Conservation (phyloP, 1,140 invertebrate species). For the Drosophila insularis region DNA sequence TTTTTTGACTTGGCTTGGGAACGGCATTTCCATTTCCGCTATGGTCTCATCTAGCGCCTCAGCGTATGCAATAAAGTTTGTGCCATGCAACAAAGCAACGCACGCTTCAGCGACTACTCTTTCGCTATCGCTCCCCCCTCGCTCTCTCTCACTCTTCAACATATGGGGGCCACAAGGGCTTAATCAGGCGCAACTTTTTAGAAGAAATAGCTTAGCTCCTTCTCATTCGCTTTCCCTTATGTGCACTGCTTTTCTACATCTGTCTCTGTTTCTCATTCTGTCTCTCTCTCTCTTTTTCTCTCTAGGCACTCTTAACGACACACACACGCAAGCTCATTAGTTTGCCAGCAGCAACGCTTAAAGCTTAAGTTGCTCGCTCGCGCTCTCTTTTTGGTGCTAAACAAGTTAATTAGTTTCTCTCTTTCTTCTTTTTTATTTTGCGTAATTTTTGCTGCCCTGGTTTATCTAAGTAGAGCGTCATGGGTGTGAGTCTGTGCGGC, state of each 20-base stretch:
- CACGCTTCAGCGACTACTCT: conserved; percentile 5
- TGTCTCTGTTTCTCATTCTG: not conserved
- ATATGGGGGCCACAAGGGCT: conserved; percentile 43
- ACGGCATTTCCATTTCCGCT: conserved; percentile 62
- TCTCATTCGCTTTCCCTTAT: not conserved
- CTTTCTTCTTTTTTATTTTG: conserved; percentile 46
- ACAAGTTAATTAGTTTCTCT: conserved; percentile 78
- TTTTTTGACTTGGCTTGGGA: conserved; percentile 25
- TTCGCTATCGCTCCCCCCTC: conserved; percentile 1
- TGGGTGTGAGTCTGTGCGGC: conserved; percentile 27
- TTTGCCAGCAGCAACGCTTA: conserved; percentile 54
- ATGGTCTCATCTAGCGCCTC: conserved; percentile 59
- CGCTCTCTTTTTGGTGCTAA: conserved; percentile 64
- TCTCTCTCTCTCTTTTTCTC: not conserved
- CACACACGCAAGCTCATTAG: conserved; percentile 53
- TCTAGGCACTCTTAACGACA: conserved; percentile 29
- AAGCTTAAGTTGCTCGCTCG: conserved; percentile 44
- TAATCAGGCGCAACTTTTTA: conserved; percentile 58
- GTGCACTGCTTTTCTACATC: no score
- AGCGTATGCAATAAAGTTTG: conserved; percentile 69
- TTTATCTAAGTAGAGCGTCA: conserved; percentile 12
- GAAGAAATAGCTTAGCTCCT: conserved; percentile 34
- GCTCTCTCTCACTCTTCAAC: not conserved
- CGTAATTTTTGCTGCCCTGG: conserved; percentile 42
- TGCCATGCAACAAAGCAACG: conserved; percentile 27